Percentiles rank a stretch among this genome's conserved stretches.
phyloP scores from a whole-genome alignment of 1,140 invertebrate genomes.

The Meloidogyne floridensis region DNA sequence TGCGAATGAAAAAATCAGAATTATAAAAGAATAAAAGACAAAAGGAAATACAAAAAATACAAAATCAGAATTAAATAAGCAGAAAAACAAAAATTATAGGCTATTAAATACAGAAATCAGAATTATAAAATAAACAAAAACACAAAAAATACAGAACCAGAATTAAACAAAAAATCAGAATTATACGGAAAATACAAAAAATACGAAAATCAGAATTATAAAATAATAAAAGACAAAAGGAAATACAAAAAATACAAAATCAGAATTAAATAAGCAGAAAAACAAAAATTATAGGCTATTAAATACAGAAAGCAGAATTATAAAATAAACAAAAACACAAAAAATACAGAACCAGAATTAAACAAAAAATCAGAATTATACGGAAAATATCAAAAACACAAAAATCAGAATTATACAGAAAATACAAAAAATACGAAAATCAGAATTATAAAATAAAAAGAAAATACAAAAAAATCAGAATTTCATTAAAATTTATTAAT shows the following conservation, averaged over 20 bases:
- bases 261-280: neutral
- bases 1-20: neutral
- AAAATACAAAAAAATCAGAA: neutral
- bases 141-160: too few relatives aligned
- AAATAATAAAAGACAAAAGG: too few relatives aligned
- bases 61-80: neutral
- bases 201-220: neutral
- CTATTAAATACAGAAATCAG: neutral
- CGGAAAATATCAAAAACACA: too few relatives aligned
- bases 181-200: neutral
- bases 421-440: too few relatives aligned
- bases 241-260: neutral
- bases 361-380: neutral
- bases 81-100: neutral
- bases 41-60: too few relatives aligned
- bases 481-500: neutral
- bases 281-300: too few relatives aligned
- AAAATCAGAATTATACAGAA: too few relatives aligned
- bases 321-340: too few relatives aligned
- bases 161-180: neutral
- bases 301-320: neutral
- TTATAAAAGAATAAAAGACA: too few relatives aligned
- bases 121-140: slow-evolving; percentile 2
- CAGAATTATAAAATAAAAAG: neutral
- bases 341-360: too few relatives aligned